Evolutionary conservation across 2,888 invertebrate genomes (phyloP).

Genomic region (Timandra comae): DNA sequence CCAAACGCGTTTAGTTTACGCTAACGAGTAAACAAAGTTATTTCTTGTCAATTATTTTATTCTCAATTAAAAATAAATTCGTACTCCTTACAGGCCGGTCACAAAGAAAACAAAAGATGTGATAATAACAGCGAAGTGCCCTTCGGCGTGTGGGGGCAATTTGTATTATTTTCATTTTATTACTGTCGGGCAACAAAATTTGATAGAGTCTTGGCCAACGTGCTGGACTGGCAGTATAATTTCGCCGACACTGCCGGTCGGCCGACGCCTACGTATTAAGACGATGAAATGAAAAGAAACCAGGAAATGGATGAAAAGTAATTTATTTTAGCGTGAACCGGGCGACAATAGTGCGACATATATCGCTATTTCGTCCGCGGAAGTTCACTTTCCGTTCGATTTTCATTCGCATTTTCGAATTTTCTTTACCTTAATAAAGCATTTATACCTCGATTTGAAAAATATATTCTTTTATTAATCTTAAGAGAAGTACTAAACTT

Average conservation of each 20-base stretch:
- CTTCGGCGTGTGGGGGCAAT: constrained; percentile 36
- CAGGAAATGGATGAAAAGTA: constrained; percentile 60
- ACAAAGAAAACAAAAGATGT: constrained; percentile 39
- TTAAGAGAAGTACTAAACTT: too few species aligned
- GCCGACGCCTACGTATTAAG: constrained; percentile 55
- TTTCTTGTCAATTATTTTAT: too few species aligned
- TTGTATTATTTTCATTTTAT: constrained; percentile 66
- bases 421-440: too few species aligned
- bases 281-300: constrained; percentile 61
- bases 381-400: too few species aligned
- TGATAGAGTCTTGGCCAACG: constrained; percentile 65
- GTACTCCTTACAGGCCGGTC: constrained; percentile 26
- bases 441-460: too few species aligned
- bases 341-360: constrained; percentile 33
- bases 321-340: constrained; percentile 51
- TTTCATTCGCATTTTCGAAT: too few species aligned
- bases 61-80: too few species aligned
- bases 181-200: constrained; percentile 55
- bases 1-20: constrained; percentile 8
- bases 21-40: constrained; percentile 3
- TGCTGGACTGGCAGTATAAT: constrained; percentile 57
- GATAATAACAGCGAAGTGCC: constrained; percentile 38
- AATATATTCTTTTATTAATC: too few species aligned
- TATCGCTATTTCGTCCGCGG: constrained; percentile 19
- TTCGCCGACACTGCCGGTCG: constrained; percentile 56